Evolutionary conservation across 2,113 vertebrate genomes (phyloP), one percentile per base, ranked within the genome.

Genomic region (Cettia cetti): DNA sequence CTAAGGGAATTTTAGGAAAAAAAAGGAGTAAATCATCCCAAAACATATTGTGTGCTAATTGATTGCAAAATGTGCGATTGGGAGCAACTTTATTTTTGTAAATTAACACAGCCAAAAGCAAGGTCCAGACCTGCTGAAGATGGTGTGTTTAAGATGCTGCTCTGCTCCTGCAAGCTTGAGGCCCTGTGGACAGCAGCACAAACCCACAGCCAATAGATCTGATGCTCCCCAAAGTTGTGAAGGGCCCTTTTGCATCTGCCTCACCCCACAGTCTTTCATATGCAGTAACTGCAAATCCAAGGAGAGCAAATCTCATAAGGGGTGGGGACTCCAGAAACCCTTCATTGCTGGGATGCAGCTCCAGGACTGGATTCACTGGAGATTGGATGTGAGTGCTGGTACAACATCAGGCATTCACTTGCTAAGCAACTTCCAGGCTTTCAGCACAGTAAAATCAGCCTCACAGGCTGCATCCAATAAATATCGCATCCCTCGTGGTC

Each of bases 41-140:
- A 89, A 90, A 88, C 42, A 33, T 77, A 61, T 20, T 18, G 74
- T 59, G n/a, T 78, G 31, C 50, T 96, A 90, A 95, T 92, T 95
- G 95, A 74, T 71, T 80, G 83, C 44, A 80, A 63, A 89, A 61
- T 9, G 3, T n/a, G 44, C 72, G 15, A 0, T 31, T 65, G 40
- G 22, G 63, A 94, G 52, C 81, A 85, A 26, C 65, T 82, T 90
- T 0, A 2, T 45, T 91, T 79, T 42, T 54, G 85, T 57, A 75
- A 83, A 84, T 1, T 5, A 75, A 28, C 31, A 21, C 44, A 44
- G n/a, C 33, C 15, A 35, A 76, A 86, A 84, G 39, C 30, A 61
- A 60, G 23, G 44, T 66, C 52, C 54, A 40, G 75, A 39, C 54
- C 61, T 45, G 61, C 54, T 44, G 30, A 82, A 39, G 44, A 17